Percentiles rank a stretch among this genome's conserved stretches.
These are phyloP conservation scores for Philopedon plagiatum DNA, from an alignment of 2,888 invertebrate genomes.

Conservation along the genomic window DNA sequence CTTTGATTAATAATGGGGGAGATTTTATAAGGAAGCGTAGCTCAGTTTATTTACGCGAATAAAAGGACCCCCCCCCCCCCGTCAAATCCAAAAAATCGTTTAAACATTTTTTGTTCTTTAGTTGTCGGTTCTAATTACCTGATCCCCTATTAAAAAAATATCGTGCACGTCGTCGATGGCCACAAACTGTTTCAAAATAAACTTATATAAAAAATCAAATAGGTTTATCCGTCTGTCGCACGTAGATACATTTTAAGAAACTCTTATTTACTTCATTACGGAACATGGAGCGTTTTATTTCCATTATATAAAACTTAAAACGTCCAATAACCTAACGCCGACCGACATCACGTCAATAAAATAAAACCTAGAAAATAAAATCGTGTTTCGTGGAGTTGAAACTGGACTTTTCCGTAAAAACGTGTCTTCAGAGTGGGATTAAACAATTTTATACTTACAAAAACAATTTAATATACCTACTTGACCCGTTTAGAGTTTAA, in stretches of 20 bases:
- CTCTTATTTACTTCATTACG: conserved; percentile 17
- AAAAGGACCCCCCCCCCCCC: no score
- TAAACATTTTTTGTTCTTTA: no score
- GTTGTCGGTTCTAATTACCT: no score
- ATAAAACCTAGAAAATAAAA: conserved; percentile 48
- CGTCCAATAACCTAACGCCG: conserved; percentile 29
- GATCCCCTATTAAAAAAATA: no score
- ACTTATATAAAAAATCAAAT: neutral
- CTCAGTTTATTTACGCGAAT: no score
- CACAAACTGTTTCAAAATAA: no score
- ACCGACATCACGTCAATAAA: conserved; percentile 45
- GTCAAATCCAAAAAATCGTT: no score
- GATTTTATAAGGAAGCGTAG: neutral
- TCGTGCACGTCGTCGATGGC: no score
- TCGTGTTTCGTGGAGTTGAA: conserved; percentile 47
- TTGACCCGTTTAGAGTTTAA: no score
- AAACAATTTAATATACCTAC: no score
- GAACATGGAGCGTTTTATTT: conserved; percentile 29
- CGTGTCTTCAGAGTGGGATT: conserved; percentile 48
- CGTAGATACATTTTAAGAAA: conserved; percentile 3
- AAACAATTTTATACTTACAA: neutral
- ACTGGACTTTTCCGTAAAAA: conserved; percentile 48
- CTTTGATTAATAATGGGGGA: conserved; percentile 43
- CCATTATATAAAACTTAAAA: conserved; percentile 35
- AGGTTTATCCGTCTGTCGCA: conserved; percentile 19